Evolutionary conservation across 2,113 vertebrate species (phyloP).

Genomic region (Nibea coibor): DNA sequence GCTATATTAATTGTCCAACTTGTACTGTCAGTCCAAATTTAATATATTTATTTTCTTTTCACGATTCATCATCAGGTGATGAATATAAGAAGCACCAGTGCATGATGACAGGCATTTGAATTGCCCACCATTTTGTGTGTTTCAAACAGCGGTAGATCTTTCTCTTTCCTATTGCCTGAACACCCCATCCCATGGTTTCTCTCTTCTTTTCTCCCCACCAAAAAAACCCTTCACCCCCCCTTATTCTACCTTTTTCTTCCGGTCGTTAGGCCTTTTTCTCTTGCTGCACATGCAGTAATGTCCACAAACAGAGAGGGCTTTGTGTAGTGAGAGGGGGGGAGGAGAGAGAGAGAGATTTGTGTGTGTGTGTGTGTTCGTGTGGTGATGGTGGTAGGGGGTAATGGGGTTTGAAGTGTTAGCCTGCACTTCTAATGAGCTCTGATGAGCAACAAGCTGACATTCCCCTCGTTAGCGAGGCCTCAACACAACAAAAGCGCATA

Average conservation of each 20-base stretch:
- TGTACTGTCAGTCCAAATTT: neutral
- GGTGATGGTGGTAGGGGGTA: constrained; percentile 42
- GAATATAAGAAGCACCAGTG: neutral
- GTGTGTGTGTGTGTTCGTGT: constrained; percentile 14
- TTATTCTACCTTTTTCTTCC: constrained; percentile 72
- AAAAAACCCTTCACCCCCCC: constrained; percentile 10
- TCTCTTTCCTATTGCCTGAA: constrained; percentile 13
- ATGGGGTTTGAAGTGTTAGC: constrained; percentile 65
- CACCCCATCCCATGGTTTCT: constrained; percentile 34
- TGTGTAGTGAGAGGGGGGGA: constrained; percentile 70
- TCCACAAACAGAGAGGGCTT: constrained; percentile 82
- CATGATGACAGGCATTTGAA: constrained; percentile 16
- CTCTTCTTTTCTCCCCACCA: constrained; percentile 22
- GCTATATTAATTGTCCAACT: too few species aligned
- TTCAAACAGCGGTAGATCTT: constrained; percentile 26
- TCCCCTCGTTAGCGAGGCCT: constrained; percentile 70
- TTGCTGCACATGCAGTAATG: constrained; percentile 67
- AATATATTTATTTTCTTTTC: too few species aligned
- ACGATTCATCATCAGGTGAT: neutral
- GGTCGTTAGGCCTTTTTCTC: constrained; percentile 74
- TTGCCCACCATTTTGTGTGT: constrained; percentile 16
- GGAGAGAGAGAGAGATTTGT: constrained; percentile 22
- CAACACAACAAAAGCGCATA: constrained; percentile 62
- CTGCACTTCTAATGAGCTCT: constrained; percentile 74
- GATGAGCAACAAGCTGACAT: constrained; percentile 75